These are phyloP conservation scores for Drosophila murphyi DNA, from an alignment of 1,140 invertebrate genomes.

Conservation along the genomic window DNA sequence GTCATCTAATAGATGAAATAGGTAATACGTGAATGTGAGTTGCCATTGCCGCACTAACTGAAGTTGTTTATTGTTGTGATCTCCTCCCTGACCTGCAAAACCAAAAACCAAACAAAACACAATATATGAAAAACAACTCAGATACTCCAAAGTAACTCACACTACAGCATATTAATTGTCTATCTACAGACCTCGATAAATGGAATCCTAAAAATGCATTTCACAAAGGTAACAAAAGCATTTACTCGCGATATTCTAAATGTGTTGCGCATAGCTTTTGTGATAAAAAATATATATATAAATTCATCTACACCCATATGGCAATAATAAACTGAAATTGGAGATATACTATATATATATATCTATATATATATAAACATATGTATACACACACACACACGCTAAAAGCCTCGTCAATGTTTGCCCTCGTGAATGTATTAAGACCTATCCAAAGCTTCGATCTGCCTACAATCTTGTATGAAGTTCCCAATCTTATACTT, in stretches of 20 bases:
- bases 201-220: conserved; percentile 64
- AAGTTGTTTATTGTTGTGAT: conserved; percentile 66
- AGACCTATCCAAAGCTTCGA: conserved; percentile 46
- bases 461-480: conserved; percentile 22
- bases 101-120: not conserved
- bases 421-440: conserved; percentile 44
- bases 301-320: conserved; percentile 40
- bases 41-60: conserved; percentile 72
- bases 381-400: not conserved
- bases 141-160: conserved; percentile 20
- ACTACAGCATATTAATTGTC: conserved; percentile 66
- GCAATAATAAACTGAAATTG: conserved; percentile 19
- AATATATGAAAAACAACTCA: not conserved
- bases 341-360: conserved; percentile 10
- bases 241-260: conserved; percentile 26
- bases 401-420: conserved; percentile 54
- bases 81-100: conserved; percentile 20
- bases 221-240: conserved; percentile 62
- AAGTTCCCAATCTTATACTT: conserved; percentile 20
- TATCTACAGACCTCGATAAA: conserved; percentile 76
- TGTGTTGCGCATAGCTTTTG: conserved; percentile 58
- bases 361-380: not conserved
- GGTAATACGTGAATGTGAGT: conserved; percentile 80
- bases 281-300: conserved; percentile 59
- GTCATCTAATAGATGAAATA: conserved; percentile 78